These are phyloP conservation scores for Myotis vivesi DNA, from an alignment of 2,797 vertebrate species.

Conservation along the genomic window DNA sequence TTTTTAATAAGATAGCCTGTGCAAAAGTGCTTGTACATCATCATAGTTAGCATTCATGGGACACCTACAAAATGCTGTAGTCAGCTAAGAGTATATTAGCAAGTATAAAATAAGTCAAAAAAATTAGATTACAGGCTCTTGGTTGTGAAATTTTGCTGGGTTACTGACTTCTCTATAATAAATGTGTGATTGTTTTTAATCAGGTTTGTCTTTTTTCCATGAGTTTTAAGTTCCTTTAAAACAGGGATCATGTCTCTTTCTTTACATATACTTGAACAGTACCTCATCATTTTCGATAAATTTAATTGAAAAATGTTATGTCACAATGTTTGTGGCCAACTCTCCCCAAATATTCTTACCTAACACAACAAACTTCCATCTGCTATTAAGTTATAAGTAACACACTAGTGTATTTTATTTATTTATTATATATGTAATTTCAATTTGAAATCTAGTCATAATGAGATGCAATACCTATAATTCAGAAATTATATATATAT, in stretches of 20 bases:
- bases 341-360: not conserved
- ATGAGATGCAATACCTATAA: not conserved
- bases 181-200: not conserved
- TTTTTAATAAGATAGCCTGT: not conserved
- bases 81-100: not conserved
- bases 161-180: not conserved
- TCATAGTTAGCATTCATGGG: not conserved
- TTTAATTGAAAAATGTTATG: not conserved
- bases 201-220: not conserved
- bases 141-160: not conserved
- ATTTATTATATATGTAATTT: not conserved
- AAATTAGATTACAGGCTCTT: not conserved
- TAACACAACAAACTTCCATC: not conserved
- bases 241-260: not conserved
- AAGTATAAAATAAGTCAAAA: not conserved
- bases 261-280: not conserved
- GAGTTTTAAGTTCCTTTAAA: constrained; percentile 5
- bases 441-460: not conserved
- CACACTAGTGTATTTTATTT: not conserved
- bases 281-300: not conserved
- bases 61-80: not conserved
- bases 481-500: not conserved
- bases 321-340: not conserved
- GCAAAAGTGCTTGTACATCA: not conserved
- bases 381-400: not conserved